Evolutionary conservation across 1,140 invertebrate species (phyloP), one percentile per base, ranked within the genome.

Genomic region (Drusus annulatus): DNA sequence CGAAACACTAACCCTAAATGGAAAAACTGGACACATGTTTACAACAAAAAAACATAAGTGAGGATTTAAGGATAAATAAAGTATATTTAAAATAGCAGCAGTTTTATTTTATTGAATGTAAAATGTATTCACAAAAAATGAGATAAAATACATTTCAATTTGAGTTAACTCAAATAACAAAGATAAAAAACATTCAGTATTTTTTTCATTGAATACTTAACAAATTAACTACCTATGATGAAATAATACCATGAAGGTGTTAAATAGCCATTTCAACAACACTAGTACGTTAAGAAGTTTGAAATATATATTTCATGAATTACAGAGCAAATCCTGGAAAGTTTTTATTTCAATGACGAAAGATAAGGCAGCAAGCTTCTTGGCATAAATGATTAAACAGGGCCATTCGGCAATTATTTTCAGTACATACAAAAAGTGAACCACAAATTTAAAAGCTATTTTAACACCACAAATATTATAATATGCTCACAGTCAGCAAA

Each of bases 21-120:
- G 5, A 13, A 2, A 45, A 63, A 28, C 25, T 28, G 19, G 2
- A 17, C 25, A 3, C 10, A 21, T 21, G 13, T 28, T 3, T 4
- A 63, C 13, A 10, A 16, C 60, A 63, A 8, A 63, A 63, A 63
- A 17, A 4, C 54, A 56, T 10, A 4, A 16, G 52, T 19, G 52
- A 28, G 6, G 45, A 21, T 50, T 71, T 51, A 71, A 71, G 68
- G 68, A 71, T 71, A 71, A 71, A 71, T 71, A 71, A 69, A 45
- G 50, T n/a, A 69, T 50, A 71, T 10, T 71, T 13, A 45, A 23
- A 45, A 19, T 51, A 50, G 17, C 7, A 51, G 36, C 68, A 71
- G 45, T 51, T 50, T 71, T 71, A 2, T 19, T 71, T 71, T 71
- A 50, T 50, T 71, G 68, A 71, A 71, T 45, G 36, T 45, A 13